Evolutionary conservation across 2,797 vertebrate genomes (phyloP).

Genomic region (Nannoperca obscura): DNA sequence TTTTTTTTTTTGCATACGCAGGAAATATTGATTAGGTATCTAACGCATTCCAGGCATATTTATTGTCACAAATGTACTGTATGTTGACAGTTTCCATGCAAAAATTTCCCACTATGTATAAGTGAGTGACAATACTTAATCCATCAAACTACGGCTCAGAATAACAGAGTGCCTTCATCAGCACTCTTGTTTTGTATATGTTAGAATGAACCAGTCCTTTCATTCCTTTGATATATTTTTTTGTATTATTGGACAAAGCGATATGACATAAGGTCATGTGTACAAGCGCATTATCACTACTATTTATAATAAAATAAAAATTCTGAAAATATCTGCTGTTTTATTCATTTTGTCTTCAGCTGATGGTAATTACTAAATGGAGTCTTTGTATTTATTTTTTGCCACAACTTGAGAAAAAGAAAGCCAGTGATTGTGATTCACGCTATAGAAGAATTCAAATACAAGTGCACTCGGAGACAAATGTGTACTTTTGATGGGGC

Average conservation of each 20-base stretch:
- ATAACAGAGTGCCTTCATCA: slow-evolving; percentile 66
- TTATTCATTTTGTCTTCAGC: slow-evolving; percentile 9
- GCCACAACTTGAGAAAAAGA: slow-evolving; percentile 25
- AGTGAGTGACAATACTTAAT: slow-evolving; percentile 33
- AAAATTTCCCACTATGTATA: slow-evolving; percentile 31
- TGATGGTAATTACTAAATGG: slow-evolving; percentile 45
- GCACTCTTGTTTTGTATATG: slow-evolving; percentile 82
- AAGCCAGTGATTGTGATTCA: slow-evolving; percentile 51
- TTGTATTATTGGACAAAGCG: slow-evolving; percentile 83
- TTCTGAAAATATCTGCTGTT: slow-evolving; percentile 63
- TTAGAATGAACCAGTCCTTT: slow-evolving; percentile 86
- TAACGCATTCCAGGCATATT: slow-evolving; percentile 83
- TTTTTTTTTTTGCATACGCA: slow-evolving; percentile 36
- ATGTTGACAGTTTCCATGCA: slow-evolving; percentile 31
- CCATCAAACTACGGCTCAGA: slow-evolving; percentile 41
- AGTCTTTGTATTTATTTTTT: slow-evolving; percentile 70
- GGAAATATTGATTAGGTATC: slow-evolving; percentile 30
- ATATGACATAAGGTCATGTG: slow-evolving; percentile 90
- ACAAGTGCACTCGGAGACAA: slow-evolving; percentile 61
- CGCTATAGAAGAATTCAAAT: slow-evolving; percentile 25
- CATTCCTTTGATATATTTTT: slow-evolving; percentile 83
- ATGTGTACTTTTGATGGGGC: slow-evolving; percentile 73
- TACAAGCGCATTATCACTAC: slow-evolving; percentile 95
- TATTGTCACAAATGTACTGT: slow-evolving; percentile 83
- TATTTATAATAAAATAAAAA: slow-evolving; percentile 95